phyloP scores from a whole-genome alignment of 2,797 vertebrate genomes.

The Pseudotriccus pelzelni region DNA sequence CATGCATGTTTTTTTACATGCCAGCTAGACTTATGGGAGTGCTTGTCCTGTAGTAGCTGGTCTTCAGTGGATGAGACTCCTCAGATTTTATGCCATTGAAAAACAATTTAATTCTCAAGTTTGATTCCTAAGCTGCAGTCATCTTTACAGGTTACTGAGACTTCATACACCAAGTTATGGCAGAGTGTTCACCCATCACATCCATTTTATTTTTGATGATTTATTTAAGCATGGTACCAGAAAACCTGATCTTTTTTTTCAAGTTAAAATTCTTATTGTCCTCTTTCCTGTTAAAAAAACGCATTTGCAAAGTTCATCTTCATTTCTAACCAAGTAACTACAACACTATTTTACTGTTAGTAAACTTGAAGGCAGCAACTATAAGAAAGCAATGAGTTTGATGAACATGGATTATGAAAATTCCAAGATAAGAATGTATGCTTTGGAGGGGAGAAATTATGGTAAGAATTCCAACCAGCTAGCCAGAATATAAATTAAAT shows the following conservation, averaged over 20 bases:
- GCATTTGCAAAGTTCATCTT: background rate
- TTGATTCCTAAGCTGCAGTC: background rate
- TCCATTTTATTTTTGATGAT: constrained; percentile 30
- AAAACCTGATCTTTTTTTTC: background rate
- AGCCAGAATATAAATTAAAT: background rate
- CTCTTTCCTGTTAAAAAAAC: background rate
- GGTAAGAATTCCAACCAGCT: background rate
- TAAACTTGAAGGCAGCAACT: background rate
- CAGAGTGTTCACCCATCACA: background rate
- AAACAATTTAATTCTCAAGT: background rate
- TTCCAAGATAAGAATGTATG: background rate
- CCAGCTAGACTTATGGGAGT: background rate
- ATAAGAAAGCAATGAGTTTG: background rate
- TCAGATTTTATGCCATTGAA: background rate
- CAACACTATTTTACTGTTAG: background rate
- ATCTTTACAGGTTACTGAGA: background rate
- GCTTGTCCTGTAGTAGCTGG: background rate
- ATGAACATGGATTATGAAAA: background rate
- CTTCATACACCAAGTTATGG: background rate
- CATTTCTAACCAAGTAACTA: background rate
- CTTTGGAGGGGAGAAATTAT: background rate
- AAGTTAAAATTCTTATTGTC: background rate
- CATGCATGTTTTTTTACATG: fast-evolving
- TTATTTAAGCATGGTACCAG: background rate
- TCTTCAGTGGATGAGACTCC: background rate